Conservation (phyloP, 2,797 vertebrate species). For the Lemur catta region DNA sequence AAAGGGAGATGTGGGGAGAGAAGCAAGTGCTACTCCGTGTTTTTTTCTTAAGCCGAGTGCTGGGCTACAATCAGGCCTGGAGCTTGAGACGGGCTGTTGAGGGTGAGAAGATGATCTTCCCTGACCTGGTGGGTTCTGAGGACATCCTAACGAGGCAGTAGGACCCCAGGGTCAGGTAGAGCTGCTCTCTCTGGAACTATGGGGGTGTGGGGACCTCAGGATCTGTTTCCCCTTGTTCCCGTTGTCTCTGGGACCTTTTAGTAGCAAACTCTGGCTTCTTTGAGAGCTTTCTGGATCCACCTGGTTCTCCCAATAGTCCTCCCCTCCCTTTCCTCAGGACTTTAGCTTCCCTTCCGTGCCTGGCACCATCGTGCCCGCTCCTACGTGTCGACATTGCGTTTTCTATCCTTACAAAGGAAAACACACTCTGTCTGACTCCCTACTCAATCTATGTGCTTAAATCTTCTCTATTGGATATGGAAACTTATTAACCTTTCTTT, state of each 20-base stretch:
- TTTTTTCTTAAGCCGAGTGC: neutral
- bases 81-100: neutral
- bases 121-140: neutral
- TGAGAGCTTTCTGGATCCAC: neutral
- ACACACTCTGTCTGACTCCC: neutral
- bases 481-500: neutral
- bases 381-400: rapidly evolving
- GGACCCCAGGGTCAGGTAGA: neutral
- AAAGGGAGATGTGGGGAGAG: neutral
- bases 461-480: neutral
- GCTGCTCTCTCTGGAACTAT: neutral
- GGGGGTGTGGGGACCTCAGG: neutral
- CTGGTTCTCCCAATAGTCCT: neutral
- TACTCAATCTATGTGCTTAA: neutral
- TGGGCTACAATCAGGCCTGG: rapidly evolving
- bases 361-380: neutral
- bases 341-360: neutral
- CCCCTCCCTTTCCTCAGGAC: neutral
- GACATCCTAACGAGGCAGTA: neutral
- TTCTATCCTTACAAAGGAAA: neutral
- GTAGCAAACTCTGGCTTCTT: neutral
- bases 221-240: neutral
- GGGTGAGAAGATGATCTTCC: neutral
- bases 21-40: neutral
- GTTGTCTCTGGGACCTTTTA: neutral